Evolutionary conservation across 2,888 invertebrate genomes (phyloP), one percentile per base, ranked within the genome.

Genomic region (Drosophila mulleri): DNA sequence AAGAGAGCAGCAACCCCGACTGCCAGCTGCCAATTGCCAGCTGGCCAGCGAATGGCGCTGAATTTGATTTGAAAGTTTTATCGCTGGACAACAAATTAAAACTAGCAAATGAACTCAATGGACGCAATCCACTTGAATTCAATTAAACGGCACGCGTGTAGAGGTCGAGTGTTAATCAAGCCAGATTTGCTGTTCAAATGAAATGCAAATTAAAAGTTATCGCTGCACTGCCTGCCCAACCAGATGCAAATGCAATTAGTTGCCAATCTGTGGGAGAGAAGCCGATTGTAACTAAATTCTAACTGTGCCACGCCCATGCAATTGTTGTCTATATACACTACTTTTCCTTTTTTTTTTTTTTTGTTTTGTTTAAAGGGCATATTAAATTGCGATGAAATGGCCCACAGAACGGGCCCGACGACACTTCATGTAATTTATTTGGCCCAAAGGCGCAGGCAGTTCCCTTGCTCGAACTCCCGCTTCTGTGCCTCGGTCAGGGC

Each of bases 351-450:
- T 41, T 1, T 68, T 35, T 12, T 23, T 50, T 72, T 44, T 37
- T 35, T 35, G 37, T 39, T 37, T 35, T 35, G 37, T 39, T 48
- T 26, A 26, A 37, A 32, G 56, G 58, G 60, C 87, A 80, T 75
- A 78, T 78, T 82, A 82, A 89, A 89, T 75, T 80, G 83, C 88
- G 85, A 88, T 82, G 79, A 89, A 84, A 84, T 79, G 76, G 76
- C 76, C 89, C 89, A 85, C 89, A 87, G 83, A 85, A 85, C 72
- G 84, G 77, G 82, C 59, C 72, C 76, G 68, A 72, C 79, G 88
- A 84, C 84, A 84, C 85, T 85, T 88, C 74, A 67, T 82, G 88
- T 84, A 84, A 84, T 89, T 89, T 84, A 84, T 85, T 85, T 85
- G 85, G 88, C 84, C 89, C 82, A 84, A 82, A 85, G 89, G 82